A percentile compares a stretch with the other conserved stretches of the same genome.
These are phyloP conservation scores for Lagodon rhomboides DNA, from an alignment of 2,797 vertebrate species.

Conservation along the genomic window DNA sequence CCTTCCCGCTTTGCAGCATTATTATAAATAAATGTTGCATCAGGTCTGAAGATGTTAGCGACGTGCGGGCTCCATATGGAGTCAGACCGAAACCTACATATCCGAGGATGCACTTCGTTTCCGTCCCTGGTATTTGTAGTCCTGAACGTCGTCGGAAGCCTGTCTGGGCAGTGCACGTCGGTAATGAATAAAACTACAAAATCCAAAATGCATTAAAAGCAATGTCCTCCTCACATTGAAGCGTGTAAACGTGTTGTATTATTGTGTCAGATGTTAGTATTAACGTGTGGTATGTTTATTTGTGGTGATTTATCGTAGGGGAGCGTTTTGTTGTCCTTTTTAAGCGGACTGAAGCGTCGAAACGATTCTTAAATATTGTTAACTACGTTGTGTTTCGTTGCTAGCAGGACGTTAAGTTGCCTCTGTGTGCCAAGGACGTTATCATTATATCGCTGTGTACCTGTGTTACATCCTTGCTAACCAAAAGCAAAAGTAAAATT, in stretches of 20 bases:
- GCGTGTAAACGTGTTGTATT: constrained; percentile 1
- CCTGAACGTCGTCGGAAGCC: rapidly evolving
- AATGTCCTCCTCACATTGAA: neutral
- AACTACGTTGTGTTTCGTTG: neutral
- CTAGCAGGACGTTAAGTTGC: neutral
- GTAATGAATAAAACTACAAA: constrained; percentile 64
- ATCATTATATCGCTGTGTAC: no score
- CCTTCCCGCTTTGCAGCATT: neutral
- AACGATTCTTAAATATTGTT: neutral
- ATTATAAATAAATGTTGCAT: constrained; percentile 49
- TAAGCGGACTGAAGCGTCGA: rapidly evolving
- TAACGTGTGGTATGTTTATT: neutral
- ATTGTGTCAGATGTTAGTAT: neutral
- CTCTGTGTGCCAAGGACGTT: no score
- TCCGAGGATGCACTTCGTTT: constrained; percentile 41
- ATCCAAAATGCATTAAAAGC: constrained; percentile 12
- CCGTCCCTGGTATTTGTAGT: constrained; percentile 69
- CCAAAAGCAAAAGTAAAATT: neutral
- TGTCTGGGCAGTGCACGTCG: rapidly evolving
- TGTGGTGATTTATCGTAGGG: neutral
- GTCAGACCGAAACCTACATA: constrained; percentile 5
- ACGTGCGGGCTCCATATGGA: constrained; percentile 51
- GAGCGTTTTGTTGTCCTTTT: neutral
- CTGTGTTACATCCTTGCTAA: neutral
- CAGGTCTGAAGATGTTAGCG: constrained; percentile 37